Evolutionary conservation across 2,888 invertebrate species (phyloP), one percentile per base, ranked within the genome.

Genomic region (Erynnis tages): DNA sequence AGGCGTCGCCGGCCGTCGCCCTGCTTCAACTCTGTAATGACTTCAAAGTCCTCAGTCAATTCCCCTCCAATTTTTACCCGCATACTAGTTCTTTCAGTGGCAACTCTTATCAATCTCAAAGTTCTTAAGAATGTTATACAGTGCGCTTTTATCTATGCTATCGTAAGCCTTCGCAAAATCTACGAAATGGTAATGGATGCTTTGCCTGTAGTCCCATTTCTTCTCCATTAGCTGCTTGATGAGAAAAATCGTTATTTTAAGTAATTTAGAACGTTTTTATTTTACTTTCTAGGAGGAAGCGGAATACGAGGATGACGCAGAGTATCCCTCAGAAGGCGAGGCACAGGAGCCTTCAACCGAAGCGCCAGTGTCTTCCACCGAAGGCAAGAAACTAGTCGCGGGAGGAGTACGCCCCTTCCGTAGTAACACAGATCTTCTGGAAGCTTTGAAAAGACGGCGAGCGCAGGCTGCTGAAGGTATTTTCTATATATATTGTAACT

Each of bases 361-460:
- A 61, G 79, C 85, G 0, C 77, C 77, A 2, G 82, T 91, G 0
- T 91, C 93, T 0, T 94, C 95, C 4, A 93, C 93, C 14, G 93
- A 94, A 65, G 85, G 94, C 44, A 92, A 93, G 61, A 94, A 94
- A 66, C 92, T 93, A 62, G 79, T 93, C 0, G 91, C 88, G 37
- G 90, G 91, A 0, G 94, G 94, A 10, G 92, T 95, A 10, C 84
- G 95, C 49, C 95, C 95, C 0, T 95, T 95, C 91, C 91, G 94
- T 66, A 95, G 94, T 68, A 95, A 95, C 78, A 93, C 94, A 53
- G 95, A 95, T 65, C 90, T 95, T 19, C 80, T 95, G 37, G 94
- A 93, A 48, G 92, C 94, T 0, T 82, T 95, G 53, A 95, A 94
- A 76, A 92, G 93, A 66, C 91, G 94, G 67, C 90, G 94, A 63